phyloP scores from a whole-genome alignment of 2,797 vertebrate genomes.

The Xenops minutus region DNA sequence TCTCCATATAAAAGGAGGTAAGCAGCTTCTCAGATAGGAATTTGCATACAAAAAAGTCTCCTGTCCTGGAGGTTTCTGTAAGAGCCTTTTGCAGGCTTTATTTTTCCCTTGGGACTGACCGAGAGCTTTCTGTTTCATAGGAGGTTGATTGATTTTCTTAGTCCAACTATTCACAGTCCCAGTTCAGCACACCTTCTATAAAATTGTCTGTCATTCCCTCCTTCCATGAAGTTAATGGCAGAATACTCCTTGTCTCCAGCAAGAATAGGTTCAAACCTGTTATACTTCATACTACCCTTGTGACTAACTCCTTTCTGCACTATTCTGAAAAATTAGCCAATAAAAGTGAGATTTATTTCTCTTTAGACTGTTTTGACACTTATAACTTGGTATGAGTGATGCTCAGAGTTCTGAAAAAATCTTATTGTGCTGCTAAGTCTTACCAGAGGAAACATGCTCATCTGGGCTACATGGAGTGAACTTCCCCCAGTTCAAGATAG shows the following conservation, averaged over 20 bases:
- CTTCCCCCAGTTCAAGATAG: not conserved
- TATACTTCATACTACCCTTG: not conserved
- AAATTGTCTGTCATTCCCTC: not conserved
- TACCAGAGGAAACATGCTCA: not conserved
- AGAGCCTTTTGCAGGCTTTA: not conserved
- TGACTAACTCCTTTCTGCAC: not conserved
- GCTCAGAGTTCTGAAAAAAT: not conserved
- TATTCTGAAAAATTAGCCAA: not conserved
- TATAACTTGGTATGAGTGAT: not conserved
- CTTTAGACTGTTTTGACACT: not conserved
- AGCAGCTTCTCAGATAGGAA: not conserved
- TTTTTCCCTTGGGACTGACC: not conserved
- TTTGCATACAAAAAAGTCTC: not conserved
- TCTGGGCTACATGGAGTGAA: not conserved
- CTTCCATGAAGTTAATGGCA: not conserved
- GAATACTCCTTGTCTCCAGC: not conserved
- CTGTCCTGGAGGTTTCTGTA: not conserved
- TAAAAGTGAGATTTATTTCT: not conserved
- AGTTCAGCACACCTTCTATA: not conserved
- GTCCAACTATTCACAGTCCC: not conserved
- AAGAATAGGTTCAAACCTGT: not conserved
- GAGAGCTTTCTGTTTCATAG: not conserved
- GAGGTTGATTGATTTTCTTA: not conserved
- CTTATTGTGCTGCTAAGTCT: not conserved
- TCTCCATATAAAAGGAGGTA: not conserved